Conservation (phyloP, 1,140 invertebrate species). For the Bactericera cockerelli region DNA sequence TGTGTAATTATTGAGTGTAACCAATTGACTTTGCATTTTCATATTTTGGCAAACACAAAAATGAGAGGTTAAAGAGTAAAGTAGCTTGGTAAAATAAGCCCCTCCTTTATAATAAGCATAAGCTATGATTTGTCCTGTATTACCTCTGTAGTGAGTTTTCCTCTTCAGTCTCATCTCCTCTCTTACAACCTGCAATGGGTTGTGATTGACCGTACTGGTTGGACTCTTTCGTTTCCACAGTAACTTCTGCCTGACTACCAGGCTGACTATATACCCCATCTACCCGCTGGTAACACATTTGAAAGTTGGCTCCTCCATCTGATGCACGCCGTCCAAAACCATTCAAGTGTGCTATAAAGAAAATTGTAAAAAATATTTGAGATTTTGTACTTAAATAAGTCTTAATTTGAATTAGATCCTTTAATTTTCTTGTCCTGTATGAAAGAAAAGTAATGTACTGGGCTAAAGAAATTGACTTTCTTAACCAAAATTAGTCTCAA, state of each 20-base stretch:
- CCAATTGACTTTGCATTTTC: no score
- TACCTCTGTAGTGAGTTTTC: conserved; percentile 4
- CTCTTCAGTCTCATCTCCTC: conserved; percentile 1
- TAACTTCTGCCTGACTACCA: conserved; percentile 41
- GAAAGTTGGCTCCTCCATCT: conserved; percentile 87
- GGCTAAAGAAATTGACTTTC: no score
- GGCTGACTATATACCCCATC: conserved; percentile 43
- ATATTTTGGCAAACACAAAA: no score
- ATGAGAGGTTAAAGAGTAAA: no score
- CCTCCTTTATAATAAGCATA: no score
- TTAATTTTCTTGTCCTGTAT: no score
- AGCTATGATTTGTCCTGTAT: no score
- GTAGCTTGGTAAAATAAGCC: no score
- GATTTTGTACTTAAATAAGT: conserved; percentile 4
- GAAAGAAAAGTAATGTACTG: no score
- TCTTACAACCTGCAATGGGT: neutral
- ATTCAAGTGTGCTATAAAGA: conserved; percentile 7
- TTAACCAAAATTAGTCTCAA: no score
- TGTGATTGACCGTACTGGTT: neutral
- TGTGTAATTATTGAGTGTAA: no score
- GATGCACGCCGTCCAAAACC: conserved; percentile 81
- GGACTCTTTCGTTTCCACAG: neutral
- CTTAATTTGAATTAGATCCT: no score
- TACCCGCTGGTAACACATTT: conserved; percentile 51
- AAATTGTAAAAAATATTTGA: conserved; percentile 14